Conservation (phyloP, 2,888 invertebrate species). For the Pollenia griseotomentosa region DNA sequence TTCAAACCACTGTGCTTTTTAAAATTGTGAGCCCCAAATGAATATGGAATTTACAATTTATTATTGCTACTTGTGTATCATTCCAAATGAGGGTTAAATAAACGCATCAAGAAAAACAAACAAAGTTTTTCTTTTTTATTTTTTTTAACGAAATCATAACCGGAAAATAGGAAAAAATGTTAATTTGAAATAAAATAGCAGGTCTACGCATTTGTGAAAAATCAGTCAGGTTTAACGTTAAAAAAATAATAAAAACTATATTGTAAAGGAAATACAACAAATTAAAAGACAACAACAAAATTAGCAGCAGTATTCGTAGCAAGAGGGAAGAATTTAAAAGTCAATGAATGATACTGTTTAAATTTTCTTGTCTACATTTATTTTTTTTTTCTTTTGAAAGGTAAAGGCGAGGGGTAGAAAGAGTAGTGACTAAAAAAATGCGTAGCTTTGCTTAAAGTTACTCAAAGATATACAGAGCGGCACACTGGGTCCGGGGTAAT, state of each 20-base stretch:
- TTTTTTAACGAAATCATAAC: slow-evolving; percentile 72
- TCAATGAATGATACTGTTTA: slow-evolving; percentile 25
- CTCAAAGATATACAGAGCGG: slow-evolving; percentile 36
- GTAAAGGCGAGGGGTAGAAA: slow-evolving; percentile 38
- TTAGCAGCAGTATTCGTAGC: not conserved
- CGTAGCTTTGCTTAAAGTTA: slow-evolving; percentile 27
- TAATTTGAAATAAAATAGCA: slow-evolving; percentile 76
- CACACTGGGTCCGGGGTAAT: slow-evolving; percentile 13
- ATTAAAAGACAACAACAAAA: slow-evolving; percentile 17
- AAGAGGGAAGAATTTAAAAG: slow-evolving; percentile 40
- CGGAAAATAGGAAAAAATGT: slow-evolving; percentile 80
- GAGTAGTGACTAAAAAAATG: slow-evolving; percentile 9
- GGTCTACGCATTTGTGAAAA: slow-evolving; percentile 68
- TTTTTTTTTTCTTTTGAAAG: not conserved
- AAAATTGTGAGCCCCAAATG: not conserved
- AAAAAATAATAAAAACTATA: slow-evolving; percentile 16
- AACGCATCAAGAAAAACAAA: slow-evolving; percentile 13
- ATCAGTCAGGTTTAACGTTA: slow-evolving; percentile 63
- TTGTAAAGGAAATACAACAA: slow-evolving; percentile 43
- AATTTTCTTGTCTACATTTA: slow-evolving; percentile 3
- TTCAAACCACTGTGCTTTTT: not conserved
- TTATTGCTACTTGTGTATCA: not conserved
- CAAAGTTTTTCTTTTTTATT: slow-evolving; percentile 2
- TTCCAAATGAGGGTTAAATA: slow-evolving; percentile 35
- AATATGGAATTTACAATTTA: slow-evolving; percentile 11